Base-by-base conservation (phyloP, 2,113 vertebrate genomes). In the Bubo bubo region DNA sequence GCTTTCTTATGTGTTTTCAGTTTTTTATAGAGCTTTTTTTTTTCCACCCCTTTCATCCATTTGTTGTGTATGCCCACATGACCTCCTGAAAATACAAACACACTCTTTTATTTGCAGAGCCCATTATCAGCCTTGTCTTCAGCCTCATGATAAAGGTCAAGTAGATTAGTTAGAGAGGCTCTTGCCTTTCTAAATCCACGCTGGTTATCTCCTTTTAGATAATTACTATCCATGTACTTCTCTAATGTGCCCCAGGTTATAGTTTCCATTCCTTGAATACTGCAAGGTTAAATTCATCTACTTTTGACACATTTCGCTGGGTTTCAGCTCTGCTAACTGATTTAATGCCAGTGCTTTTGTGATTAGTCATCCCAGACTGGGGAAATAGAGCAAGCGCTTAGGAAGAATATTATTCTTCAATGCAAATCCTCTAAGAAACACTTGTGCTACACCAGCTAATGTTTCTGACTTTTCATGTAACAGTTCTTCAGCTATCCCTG, bases 141-240 rank as follows among this genome's bases (percentile, higher is more conserved):
- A 96, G 92, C 74, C 63, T 95, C 93, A 43, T 43, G 63, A 72
- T 93, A 92, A 97, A 97, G 89, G 94, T 97, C 94, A 94, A 95
- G 83, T 87, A 94, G 86, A 96, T 97, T 93, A 94, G 94, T 96
- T 88, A 88, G 85, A 81, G 76, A 75, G 86, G 81, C 64, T 81
- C 91, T 97, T 96, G 88, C 88, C 82, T 96, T 95, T 92, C 63
- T 72, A 79, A 96, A 77, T 91, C 84, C 70, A 74, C 6, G 16
- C 49, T 79, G 79, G 66, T 93, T 90, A 77, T 94, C 97, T 97
- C 81, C 79, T 97, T 90, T 88, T 88, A 95, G 93, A 90, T 97
- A 95, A 95, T 95, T 93, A 80, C 94, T 97, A 62, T 91, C 63
- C 86, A 32, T 71, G 66, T 90, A 86, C 81, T 95, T 95, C 87